Evolutionary conservation across 2,113 vertebrate genomes (phyloP).

Genomic region (Anguilla rostrata): DNA sequence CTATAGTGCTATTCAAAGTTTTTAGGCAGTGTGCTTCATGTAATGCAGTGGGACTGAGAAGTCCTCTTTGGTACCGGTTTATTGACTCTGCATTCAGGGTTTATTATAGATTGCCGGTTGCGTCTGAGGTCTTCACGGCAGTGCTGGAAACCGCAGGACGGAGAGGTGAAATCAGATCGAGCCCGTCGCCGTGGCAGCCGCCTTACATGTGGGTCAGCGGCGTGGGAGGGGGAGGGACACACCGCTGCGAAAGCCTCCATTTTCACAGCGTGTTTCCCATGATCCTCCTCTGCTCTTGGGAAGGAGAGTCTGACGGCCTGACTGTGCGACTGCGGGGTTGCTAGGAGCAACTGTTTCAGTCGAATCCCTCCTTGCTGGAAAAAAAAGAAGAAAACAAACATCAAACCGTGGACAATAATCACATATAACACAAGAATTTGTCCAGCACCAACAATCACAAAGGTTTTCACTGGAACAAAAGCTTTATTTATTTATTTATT

Average conservation of each 20-base stretch:
- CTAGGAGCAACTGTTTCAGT: neutral
- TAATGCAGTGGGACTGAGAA: no score
- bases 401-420: neutral
- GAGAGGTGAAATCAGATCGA: neutral
- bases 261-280: neutral
- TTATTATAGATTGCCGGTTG: no score
- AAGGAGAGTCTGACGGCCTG: neutral
- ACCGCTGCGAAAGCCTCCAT: neutral
- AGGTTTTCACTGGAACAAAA: no score
- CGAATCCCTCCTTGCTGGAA: neutral
- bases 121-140: no score
- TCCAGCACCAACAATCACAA: neutral
- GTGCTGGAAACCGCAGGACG: neutral
- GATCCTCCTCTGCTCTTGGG: neutral
- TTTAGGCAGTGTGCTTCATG: neutral
- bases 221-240: neutral
- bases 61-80: no score
- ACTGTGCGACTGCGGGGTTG: neutral
- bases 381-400: neutral
- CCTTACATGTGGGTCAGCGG: neutral
- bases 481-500: no score
- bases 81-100: no score
- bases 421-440: neutral
- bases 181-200: neutral
- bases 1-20: no score